Conservation (phyloP, 2,888 invertebrate genomes). For the Drosophila silvestris region DNA sequence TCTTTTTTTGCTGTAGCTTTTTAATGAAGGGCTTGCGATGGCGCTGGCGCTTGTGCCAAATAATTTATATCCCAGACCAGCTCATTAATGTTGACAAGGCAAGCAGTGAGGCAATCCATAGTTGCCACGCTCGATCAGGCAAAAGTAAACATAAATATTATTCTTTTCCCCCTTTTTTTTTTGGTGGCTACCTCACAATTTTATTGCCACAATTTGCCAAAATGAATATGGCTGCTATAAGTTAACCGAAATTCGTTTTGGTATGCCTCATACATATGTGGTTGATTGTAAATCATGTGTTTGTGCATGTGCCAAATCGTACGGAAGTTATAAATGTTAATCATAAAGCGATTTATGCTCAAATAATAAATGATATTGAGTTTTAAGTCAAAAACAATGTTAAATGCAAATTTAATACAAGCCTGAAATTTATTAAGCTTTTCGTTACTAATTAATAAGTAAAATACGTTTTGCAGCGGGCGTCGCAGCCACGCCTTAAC, state of each 20-base stretch:
- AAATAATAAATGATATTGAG: constrained; percentile 51
- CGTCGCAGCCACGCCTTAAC: constrained; percentile 61
- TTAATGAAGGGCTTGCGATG: constrained; percentile 71
- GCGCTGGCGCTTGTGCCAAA: constrained; percentile 53
- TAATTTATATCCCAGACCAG: constrained; percentile 49
- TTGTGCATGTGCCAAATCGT: constrained; percentile 55
- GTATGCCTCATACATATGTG: constrained; percentile 8
- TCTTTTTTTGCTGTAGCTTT: constrained; percentile 43
- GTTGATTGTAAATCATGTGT: constrained; percentile 58
- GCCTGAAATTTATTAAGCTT: constrained; percentile 65
- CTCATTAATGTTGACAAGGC: constrained; percentile 58
- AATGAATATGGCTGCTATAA: constrained; percentile 60
- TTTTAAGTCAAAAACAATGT: background rate
- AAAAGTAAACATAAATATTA: constrained; percentile 26
- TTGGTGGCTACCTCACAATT: constrained; percentile 36
- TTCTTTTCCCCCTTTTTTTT: background rate
- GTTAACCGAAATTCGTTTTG: constrained; percentile 26
- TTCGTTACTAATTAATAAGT: constrained; percentile 76
- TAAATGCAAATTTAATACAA: constrained; percentile 70
- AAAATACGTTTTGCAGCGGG: constrained; percentile 57
- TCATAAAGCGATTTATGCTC: constrained; percentile 66
- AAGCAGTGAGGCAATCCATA: constrained; percentile 39
- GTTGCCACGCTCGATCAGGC: constrained; percentile 13
- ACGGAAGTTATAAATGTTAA: constrained; percentile 72
- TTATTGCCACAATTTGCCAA: constrained; percentile 72